Conservation (phyloP, 53 echinoderm and acorn worm species). For the Paracentrotus lividus region DNA sequence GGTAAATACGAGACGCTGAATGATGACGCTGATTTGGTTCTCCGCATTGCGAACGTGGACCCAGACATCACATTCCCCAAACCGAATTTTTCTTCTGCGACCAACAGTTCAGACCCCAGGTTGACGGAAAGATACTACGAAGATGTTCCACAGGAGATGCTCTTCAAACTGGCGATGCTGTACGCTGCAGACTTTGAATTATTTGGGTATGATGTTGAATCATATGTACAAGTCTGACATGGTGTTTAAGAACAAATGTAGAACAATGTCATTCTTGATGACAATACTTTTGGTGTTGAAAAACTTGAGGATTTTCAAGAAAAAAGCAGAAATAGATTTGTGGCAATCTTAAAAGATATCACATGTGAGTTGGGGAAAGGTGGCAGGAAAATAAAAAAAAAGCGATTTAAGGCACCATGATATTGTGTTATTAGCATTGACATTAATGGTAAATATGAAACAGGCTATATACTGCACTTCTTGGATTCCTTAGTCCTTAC, state of each 20-base stretch:
- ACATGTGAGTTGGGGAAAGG: too few species aligned
- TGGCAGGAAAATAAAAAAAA: too few species aligned
- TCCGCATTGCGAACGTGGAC: constrained; percentile 71
- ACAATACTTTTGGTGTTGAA: too few species aligned
- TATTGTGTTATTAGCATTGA: too few species aligned
- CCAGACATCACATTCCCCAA: constrained; percentile 65
- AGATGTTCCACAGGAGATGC: constrained; percentile 10
- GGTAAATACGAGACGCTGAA: constrained; percentile 79
- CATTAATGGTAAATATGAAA: too few species aligned
- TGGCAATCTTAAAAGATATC: too few species aligned
- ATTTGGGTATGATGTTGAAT: constrained; percentile 67
- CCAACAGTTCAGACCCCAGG: constrained; percentile 68
- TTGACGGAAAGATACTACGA: constrained; percentile 45
- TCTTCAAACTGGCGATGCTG: constrained; percentile 53
- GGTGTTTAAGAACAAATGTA: not conserved
- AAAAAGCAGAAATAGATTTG: too few species aligned
- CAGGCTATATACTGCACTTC: too few species aligned
- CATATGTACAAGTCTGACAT: constrained; percentile 13
- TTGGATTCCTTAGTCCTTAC: too few species aligned
- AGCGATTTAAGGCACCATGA: too few species aligned
- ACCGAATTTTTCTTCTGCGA: constrained; percentile 58
- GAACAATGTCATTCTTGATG: too few species aligned
- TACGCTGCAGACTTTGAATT: constrained; percentile 71
- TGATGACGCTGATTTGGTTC: constrained; percentile 72
- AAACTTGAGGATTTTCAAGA: too few species aligned